Evolutionary conservation across 1,140 invertebrate species (phyloP).

Genomic region (Plodia interpunctella): DNA sequence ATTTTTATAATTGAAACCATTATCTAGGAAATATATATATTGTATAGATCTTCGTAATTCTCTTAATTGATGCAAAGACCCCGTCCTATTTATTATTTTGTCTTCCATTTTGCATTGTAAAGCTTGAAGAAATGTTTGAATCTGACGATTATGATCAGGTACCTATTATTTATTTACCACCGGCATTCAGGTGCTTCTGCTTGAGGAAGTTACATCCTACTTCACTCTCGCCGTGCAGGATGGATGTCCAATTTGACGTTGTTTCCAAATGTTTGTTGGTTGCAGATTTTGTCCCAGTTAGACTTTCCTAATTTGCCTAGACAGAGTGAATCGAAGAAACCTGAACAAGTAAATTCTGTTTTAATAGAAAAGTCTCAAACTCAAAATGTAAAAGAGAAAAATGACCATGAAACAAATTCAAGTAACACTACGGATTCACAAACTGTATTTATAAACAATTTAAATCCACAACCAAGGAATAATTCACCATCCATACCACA

Average conservation of each 20-base stretch:
- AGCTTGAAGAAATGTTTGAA: conserved; percentile 47
- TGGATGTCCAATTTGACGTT: no score
- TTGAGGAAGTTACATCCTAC: no score
- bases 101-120: background rate
- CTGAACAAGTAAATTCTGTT: background rate
- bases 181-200: no score
- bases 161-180: conserved; percentile 17
- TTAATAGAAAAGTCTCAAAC: background rate
- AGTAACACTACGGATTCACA: background rate
- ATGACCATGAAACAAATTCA: background rate
- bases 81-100: no score
- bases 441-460: background rate
- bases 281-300: conserved; percentile 59
- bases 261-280: conserved; percentile 25
- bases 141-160: conserved; percentile 68
- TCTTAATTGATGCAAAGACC: no score
- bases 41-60: no score
- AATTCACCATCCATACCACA: background rate
- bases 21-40: no score
- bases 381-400: background rate
- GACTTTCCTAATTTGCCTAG: conserved; percentile 42
- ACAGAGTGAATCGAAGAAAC: background rate
- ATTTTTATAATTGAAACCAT: no score
- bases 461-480: no score
- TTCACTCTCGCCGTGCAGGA: no score